phyloP scores from a whole-genome alignment of 1,140 invertebrate genomes.

The Drosophila seguyi region DNA sequence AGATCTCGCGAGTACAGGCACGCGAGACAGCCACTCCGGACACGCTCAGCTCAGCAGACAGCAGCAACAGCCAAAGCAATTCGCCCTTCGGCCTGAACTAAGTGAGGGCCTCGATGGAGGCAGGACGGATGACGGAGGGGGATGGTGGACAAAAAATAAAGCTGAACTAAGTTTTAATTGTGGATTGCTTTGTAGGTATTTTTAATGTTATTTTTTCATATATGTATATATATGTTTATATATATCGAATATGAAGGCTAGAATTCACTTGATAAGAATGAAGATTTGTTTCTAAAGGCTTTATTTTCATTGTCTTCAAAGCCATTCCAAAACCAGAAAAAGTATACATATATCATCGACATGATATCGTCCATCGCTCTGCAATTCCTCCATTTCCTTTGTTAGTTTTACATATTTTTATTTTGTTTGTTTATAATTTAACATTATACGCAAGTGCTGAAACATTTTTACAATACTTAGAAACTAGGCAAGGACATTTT shows the following conservation, averaged over 20 bases:
- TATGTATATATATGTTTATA: too few species aligned
- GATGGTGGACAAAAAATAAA: conserved; percentile 13
- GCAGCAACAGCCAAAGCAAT: conserved; percentile 84
- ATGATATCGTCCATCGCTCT: neutral
- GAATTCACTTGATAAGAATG: neutral
- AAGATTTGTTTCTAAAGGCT: neutral
- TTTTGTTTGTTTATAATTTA: conserved; percentile 75
- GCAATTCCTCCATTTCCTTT: neutral
- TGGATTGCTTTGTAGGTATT: neutral
- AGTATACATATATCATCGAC: too few species aligned
- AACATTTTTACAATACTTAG: conserved; percentile 83
- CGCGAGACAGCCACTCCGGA: conserved; percentile 87
- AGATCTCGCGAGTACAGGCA: conserved; percentile 80
- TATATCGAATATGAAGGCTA: neutral
- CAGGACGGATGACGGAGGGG: too few species aligned
- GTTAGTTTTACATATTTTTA: conserved; percentile 35
- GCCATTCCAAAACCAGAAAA: neutral
- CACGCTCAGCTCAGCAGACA: conserved; percentile 87
- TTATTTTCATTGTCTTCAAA: neutral
- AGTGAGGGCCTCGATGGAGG: conserved; percentile 13
- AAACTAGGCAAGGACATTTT: conserved; percentile 75
- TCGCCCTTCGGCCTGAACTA: conserved; percentile 59
- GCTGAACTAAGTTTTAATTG: neutral
- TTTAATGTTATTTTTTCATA: too few species aligned
- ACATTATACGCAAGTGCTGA: conserved; percentile 69